A percentile compares a stretch with the other conserved stretches of the same genome.
Conservation (phyloP, 2,888 invertebrate genomes). For the Serrognathus titanus region DNA sequence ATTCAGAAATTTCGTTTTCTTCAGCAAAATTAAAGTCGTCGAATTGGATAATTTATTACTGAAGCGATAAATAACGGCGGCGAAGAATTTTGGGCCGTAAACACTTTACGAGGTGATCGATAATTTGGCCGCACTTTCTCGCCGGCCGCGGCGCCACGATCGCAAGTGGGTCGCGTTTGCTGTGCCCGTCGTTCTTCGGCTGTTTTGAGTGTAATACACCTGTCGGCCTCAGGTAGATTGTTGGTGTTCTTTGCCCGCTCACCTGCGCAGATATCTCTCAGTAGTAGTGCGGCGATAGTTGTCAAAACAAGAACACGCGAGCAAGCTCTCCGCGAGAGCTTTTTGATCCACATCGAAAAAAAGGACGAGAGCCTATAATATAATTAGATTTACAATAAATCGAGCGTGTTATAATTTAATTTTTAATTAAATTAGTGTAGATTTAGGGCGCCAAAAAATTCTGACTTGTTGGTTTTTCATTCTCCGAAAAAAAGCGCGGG, state of each 20-base stretch:
- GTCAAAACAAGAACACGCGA: neutral
- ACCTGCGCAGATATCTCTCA: slow-evolving; percentile 4
- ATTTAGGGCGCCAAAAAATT: neutral
- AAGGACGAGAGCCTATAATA: too few species aligned
- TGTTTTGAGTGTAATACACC: slow-evolving; percentile 24
- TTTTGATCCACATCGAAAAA: too few species aligned
- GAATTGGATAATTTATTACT: too few species aligned
- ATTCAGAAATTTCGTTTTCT: neutral
- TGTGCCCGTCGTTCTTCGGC: slow-evolving; percentile 23
- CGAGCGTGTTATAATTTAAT: too few species aligned
- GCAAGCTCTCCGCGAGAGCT: neutral
- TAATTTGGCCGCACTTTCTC: slow-evolving; percentile 24
- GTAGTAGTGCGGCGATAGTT: slow-evolving; percentile 2
- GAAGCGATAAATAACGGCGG: too few species aligned
- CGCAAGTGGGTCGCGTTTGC: slow-evolving; percentile 28
- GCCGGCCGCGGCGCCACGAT: slow-evolving; percentile 23
- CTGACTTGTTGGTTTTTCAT: neutral
- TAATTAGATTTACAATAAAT: too few species aligned
- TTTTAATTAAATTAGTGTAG: too few species aligned
- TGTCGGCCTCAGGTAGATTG: slow-evolving; percentile 26
- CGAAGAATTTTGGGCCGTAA: neutral
- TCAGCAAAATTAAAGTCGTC: neutral
- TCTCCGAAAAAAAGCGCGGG: neutral
- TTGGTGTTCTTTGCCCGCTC: slow-evolving; percentile 17
- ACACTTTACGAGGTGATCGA: neutral